A percentile compares a stretch with the other conserved stretches of the same genome.
Conservation (phyloP, 2,888 invertebrate genomes). For the Athalia cordata region DNA sequence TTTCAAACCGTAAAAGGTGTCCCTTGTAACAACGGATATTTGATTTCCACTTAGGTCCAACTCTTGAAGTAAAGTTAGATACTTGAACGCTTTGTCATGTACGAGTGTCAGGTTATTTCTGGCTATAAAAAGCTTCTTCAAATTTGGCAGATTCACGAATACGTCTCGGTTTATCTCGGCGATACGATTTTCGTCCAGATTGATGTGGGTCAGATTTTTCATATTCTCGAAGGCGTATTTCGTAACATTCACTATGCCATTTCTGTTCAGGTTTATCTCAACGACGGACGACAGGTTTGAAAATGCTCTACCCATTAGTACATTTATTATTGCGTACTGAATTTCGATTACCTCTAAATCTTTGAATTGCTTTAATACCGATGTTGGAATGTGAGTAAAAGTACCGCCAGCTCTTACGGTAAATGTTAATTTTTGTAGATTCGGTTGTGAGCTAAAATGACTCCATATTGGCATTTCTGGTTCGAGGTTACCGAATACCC, state of each 20-base stretch:
- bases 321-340: conserved; percentile 83
- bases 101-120: conserved; percentile 90
- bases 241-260: conserved; percentile 81
- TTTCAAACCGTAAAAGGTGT: conserved; percentile 86
- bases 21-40: conserved; percentile 83
- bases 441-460: conserved; percentile 83
- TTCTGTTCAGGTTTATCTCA: conserved; percentile 81
- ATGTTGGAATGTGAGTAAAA: conserved; percentile 83
- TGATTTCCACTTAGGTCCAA: conserved; percentile 88
- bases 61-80: conserved; percentile 84
- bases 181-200: conserved; percentile 86
- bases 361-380: conserved; percentile 80
- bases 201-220: conserved; percentile 81
- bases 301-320: conserved; percentile 83
- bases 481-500: conserved; percentile 83
- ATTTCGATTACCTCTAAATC: conserved; percentile 82
- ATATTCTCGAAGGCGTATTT: conserved; percentile 85
- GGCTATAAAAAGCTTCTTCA: conserved; percentile 86
- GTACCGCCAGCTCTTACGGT: conserved; percentile 82
- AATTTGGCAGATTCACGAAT: conserved; percentile 83
- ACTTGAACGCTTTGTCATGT: conserved; percentile 88
- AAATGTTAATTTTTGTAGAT: conserved; percentile 82
- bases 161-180: conserved; percentile 83
- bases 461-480: conserved; percentile 85
- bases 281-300: conserved; percentile 83